Evolutionary conservation across 2,797 vertebrate species (phyloP), one percentile per base, ranked within the genome.

Genomic region (Taenioides sp.): DNA sequence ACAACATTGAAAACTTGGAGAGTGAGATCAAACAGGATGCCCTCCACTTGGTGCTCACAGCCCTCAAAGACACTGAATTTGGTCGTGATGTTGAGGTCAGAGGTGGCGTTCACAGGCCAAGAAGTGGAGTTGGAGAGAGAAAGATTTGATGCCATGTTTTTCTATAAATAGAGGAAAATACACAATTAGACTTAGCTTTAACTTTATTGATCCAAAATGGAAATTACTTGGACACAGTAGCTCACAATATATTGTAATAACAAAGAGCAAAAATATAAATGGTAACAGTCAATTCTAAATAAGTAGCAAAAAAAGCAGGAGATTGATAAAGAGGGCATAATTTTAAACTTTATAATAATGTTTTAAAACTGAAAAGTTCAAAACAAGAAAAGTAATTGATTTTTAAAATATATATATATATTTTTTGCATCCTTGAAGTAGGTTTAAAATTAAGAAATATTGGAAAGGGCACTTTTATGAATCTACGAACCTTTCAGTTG

Each of bases 41-140:
- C 93, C 70, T 91, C 91, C 0, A 71, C 65, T 69, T 83, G 80
- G 0, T 67, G 2, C 0, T 95, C 93, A 2, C 94, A 95, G 3
- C 91, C 91, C 0, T 92, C 90, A 31, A 95, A 82, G 22, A 87
- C 91, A n/a, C 81, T 94, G 81, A 94, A 91, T 43, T 62, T 87
- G 0, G 0, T 49, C 0, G 92, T 93, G 59, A 43, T 27, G 1
- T 92, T 93, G 49, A 28, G 58, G 57, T 86, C 25, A 82, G 12
- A 0, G 12, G 92, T 92, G 59, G 40, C 31, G 1, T 92, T 93
- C 43, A 18, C 3, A 0, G 83, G 6, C 4, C 4, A 37, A 18
- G 75, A 61, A 31, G 72, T 87, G 0, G 23, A 31, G 58, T 58
- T 87, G 27, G 49, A 54, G 25, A 58, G 67, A 16, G 73, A 70